Evolutionary conservation across 1,140 invertebrate genomes (phyloP), one percentile per base, ranked within the genome.

Genomic region (Drosophila teissieri): DNA sequence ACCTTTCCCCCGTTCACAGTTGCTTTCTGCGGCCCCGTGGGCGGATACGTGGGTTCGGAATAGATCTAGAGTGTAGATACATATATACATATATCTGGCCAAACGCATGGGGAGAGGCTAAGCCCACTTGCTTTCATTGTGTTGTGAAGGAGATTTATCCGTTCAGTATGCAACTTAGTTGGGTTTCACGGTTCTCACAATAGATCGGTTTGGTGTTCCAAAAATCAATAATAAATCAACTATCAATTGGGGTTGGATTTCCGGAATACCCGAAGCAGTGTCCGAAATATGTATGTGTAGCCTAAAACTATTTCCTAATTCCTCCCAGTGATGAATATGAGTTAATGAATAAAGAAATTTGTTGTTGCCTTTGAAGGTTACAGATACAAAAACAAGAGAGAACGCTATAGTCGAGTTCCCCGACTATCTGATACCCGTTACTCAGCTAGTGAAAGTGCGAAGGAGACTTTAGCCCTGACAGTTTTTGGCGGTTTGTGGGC

Each of bases 21-120:
- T 70, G 70, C 49, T 77, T 53, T 58, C 27, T 40, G 44, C 27
- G 4, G 40, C 10, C 46, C 53, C n/a, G 56, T 82, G 46, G 49
- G 80, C 73, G 80, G 72, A 34, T 57, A 65, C 46, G 72, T 75
- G 70, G 69, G 60, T 54, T 39, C 64, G 42, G 53, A 75, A 64
- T 53, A 67, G 48, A 64, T 19, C 36, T 52, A 31, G 39, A 55
- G 63, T 57, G 64, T 70, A 57, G 49, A 70, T 70, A 27, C 27
- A 27, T 19, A 24, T 5, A 24, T 24, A 24, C 4, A 0, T 24
- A 69, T 69, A 56, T 36, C 27, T 40, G 36, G 45, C 49, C 42
- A 69, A 56, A 56, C 51, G 27, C 36, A 24, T 56, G 42, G 46
- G 40, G 22, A 22, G 22, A 22, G 22, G 36, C 19, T 36, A 51